phyloP scores from a whole-genome alignment of 2,888 invertebrate species.

The Pasiphila rectangulata region DNA sequence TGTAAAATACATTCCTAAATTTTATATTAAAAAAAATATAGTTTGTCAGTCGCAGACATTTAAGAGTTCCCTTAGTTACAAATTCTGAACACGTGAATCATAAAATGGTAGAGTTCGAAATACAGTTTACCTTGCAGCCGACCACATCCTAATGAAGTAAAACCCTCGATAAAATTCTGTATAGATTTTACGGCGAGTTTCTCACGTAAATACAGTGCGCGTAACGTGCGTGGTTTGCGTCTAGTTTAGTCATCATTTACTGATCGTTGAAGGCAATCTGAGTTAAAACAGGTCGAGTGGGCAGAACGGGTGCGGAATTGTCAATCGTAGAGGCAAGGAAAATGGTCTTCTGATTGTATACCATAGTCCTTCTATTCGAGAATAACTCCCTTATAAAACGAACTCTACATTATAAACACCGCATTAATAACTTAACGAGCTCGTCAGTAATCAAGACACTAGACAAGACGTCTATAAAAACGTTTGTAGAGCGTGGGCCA shows the following conservation, averaged over 20 bases:
- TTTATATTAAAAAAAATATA: too few relatives aligned
- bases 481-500: slow-evolving; percentile 29
- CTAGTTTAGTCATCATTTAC: background rate
- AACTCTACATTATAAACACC: background rate
- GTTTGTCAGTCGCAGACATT: too few relatives aligned
- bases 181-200: slow-evolving; percentile 37
- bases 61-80: too few relatives aligned
- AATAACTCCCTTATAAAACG: too few relatives aligned
- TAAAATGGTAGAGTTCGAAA: too few relatives aligned
- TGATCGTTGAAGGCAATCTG: background rate
- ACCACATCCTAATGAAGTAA: slow-evolving; percentile 9
- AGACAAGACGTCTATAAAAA: slow-evolving; percentile 24
- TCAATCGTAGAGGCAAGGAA: slow-evolving; percentile 46
- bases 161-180: slow-evolving; percentile 23
- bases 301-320: slow-evolving; percentile 57
- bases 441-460: slow-evolving; percentile 20
- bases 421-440: slow-evolving; percentile 20
- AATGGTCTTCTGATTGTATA: slow-evolving; percentile 38
- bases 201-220: too few relatives aligned
- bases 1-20: too few relatives aligned
- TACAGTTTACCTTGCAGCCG: background rate
- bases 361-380: too few relatives aligned
- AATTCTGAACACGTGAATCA: too few relatives aligned
- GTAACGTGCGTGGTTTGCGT: slow-evolving; percentile 10
- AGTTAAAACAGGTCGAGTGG: slow-evolving; percentile 42